phyloP scores from a whole-genome alignment of 2,888 invertebrate species.

The Colletes collaris region DNA sequence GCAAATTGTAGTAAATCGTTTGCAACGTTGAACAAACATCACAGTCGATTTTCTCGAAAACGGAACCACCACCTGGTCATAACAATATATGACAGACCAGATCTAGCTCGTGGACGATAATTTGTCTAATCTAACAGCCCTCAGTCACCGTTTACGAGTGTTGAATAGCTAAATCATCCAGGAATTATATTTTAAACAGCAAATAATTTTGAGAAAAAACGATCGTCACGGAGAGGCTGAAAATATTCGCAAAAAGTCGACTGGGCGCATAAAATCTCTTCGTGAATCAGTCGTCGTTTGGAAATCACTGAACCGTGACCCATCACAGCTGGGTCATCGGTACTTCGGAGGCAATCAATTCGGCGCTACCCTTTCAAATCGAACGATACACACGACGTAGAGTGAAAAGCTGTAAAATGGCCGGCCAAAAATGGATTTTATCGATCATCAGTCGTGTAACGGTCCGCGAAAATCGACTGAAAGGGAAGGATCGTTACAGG shows the following conservation, averaged over 20 bases:
- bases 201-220: background rate
- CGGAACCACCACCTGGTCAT: too few relatives aligned
- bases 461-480: conserved; percentile 16
- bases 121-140: too few relatives aligned
- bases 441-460: conserved; percentile 28
- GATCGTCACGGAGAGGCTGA: background rate
- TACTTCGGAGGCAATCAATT: conserved; percentile 39
- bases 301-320: conserved; percentile 27
- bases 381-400: conserved; percentile 14
- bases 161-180: background rate
- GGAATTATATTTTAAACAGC: too few relatives aligned
- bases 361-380: conserved; percentile 26
- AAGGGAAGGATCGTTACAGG: conserved; percentile 28
- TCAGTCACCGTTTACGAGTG: too few relatives aligned
- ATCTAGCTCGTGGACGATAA: too few relatives aligned
- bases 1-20: too few relatives aligned
- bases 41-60: too few relatives aligned
- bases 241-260: background rate
- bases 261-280: background rate
- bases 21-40: too few relatives aligned
- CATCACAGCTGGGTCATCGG: conserved; percentile 16
- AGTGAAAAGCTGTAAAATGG: conserved; percentile 29
- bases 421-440: conserved; percentile 52
- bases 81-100: too few relatives aligned
- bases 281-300: conserved; percentile 17